Base-by-base conservation (phyloP, 2,113 vertebrate genomes). In the Pachypanchax playfairii region DNA sequence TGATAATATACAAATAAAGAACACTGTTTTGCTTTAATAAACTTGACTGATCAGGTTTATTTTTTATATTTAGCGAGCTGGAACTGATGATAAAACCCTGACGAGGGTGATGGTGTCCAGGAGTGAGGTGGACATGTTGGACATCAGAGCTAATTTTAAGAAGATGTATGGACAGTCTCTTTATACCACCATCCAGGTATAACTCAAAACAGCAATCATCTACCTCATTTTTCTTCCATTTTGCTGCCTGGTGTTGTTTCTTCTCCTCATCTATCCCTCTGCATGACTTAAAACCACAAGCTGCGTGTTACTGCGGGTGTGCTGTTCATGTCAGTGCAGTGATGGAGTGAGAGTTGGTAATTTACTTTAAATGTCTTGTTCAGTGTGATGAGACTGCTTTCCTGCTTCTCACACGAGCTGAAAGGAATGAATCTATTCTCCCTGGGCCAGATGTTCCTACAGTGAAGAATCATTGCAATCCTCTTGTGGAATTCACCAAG, bases 41-140 rank as follows among this genome's bases (percentile, higher is more conserved):
- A 1, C 17, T 20, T 31, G 48, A 18, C 28, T 25, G 13, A 9
- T 7, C 1, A 20, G n/a, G n/a, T 18, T 68, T 2, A 41, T 0
- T 60, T n/a, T 51, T 5, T 7, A 4, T 26, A 6, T 26, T 25
- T 4, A 99, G 96, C 93, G 96, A 21, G 94, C 94, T 5, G 96
- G 96, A 36, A 99, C 97, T 0, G 95, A 98, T 61, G 96, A 98
- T n/a, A 87, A 91, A 8, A 93, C 95, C 26, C 83, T 98, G 84
- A 96, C 95, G 84, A 92, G 95, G 84, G 87, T 96, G 20, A 87
- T 98, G 91, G 94, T 98, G 74, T 96, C 96, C 9, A 93, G 97
- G 82, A 97, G 96, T 22, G 97, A 99, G 85, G 66, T 89, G 7
- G 96, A 98, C 85, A 92, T 99, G 87, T 43, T 94, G 85, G 95